Evolutionary conservation across 2,113 vertebrate genomes (phyloP).

Genomic region (Ammospiza nelsoni): DNA sequence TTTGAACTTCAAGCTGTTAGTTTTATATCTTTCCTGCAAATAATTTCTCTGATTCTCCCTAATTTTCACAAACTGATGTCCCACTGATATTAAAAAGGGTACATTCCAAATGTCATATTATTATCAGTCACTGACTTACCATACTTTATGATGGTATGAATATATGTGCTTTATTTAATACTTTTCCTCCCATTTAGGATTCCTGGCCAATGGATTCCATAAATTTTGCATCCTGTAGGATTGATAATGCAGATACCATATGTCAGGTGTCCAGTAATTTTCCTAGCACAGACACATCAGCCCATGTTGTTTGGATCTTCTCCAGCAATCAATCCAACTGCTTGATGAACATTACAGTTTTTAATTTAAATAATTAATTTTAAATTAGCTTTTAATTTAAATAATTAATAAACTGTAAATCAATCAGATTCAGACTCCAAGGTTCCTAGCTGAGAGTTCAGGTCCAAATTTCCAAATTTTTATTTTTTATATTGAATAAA

Average conservation of each 20-base stretch:
- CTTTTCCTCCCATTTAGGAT: background rate
- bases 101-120: background rate
- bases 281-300: background rate
- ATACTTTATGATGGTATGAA: background rate
- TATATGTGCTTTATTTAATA: too few species aligned
- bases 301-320: background rate
- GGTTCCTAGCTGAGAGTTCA: background rate
- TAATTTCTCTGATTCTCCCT: background rate
- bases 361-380: background rate
- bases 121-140: background rate
- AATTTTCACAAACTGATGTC: background rate
- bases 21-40: background rate
- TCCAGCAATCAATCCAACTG: background rate
- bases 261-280: background rate
- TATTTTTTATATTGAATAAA: background rate
- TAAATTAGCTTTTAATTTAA: background rate
- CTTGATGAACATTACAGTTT: background rate
- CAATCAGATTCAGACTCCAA: background rate
- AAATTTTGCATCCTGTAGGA: background rate
- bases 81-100: background rate
- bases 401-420: background rate
- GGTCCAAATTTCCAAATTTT: background rate
- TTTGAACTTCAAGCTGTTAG: background rate
- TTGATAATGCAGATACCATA: fast-evolving
- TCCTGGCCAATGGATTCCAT: background rate